phyloP scores from a whole-genome alignment of 2,797 vertebrate genomes.

The Nannoperca obscura region DNA sequence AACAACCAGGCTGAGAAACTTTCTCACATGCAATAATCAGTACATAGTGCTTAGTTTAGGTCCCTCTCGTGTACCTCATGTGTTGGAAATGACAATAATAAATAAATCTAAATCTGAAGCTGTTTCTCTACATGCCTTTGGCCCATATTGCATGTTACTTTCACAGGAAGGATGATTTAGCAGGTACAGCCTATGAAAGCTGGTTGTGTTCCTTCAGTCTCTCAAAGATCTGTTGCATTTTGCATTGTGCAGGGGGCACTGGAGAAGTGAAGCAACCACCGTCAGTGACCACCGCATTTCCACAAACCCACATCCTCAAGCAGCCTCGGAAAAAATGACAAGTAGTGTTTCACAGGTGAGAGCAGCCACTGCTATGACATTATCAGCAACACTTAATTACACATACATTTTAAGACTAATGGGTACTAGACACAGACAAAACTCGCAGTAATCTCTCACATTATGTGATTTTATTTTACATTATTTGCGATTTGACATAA shows the following conservation, averaged over 20 bases:
- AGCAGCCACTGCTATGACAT: too few species aligned
- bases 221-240: slow-evolving; percentile 39
- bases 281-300: not conserved
- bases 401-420: not conserved
- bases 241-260: too few species aligned
- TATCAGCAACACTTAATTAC: too few species aligned
- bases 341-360: not conserved
- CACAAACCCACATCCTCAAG: slow-evolving; percentile 14
- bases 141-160: not conserved
- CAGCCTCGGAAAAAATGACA: slow-evolving; percentile 8
- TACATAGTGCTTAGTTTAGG: too few species aligned
- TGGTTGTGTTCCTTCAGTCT: slow-evolving; percentile 8
- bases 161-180: slow-evolving; percentile 3
- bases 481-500: not conserved
- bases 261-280: slow-evolving; percentile 40
- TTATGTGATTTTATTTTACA: not conserved
- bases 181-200: slow-evolving; percentile 1
- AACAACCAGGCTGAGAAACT: too few species aligned
- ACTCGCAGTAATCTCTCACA: not conserved
- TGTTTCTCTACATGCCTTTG: not conserved
- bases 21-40: too few species aligned
- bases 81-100: too few species aligned
- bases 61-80: too few species aligned
- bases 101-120: too few species aligned
- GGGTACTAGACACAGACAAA: not conserved